Evolutionary conservation across 2,888 invertebrate species (phyloP).

Genomic region (Incurvaria masculella): DNA sequence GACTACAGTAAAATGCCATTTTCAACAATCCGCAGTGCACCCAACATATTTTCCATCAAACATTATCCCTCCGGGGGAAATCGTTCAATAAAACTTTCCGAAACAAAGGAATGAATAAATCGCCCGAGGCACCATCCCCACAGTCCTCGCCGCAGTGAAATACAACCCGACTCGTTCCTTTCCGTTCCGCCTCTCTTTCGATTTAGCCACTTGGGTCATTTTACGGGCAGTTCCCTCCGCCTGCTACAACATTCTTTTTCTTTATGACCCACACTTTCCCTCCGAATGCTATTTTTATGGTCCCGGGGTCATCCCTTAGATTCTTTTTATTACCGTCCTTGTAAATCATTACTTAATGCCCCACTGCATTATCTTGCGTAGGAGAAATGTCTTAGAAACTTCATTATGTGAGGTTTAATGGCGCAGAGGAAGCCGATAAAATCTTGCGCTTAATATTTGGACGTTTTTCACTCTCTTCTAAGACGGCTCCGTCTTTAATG

Average conservation of each 20-base stretch:
- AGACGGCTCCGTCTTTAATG: neutral
- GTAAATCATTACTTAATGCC: constrained; percentile 56
- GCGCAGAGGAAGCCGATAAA: constrained; percentile 51
- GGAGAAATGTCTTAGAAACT: constrained; percentile 38
- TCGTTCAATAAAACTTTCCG: neutral
- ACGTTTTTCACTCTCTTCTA: neutral
- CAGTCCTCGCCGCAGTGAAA: neutral
- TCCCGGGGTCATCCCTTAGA: constrained; percentile 53
- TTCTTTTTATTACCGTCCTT: constrained; percentile 55
- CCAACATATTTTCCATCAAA: no score
- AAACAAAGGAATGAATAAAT: neutral
- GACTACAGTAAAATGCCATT: no score
- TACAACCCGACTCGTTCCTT: neutral
- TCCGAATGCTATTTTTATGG: constrained; percentile 33
- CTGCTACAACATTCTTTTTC: constrained; percentile 41
- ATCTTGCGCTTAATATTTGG: constrained; percentile 28
- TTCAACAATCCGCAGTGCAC: no score
- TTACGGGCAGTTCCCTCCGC: constrained; percentile 25
- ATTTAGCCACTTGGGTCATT: neutral
- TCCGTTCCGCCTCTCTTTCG: neutral
- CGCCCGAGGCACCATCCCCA: neutral
- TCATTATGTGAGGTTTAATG: constrained; percentile 57
- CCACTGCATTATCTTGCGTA: constrained; percentile 42
- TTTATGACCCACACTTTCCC: constrained; percentile 34
- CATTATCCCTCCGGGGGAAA: no score